Evolutionary conservation across 2,888 invertebrate species (phyloP), one percentile per base, ranked within the genome.

Genomic region (Stenchaetothrips biformis): DNA sequence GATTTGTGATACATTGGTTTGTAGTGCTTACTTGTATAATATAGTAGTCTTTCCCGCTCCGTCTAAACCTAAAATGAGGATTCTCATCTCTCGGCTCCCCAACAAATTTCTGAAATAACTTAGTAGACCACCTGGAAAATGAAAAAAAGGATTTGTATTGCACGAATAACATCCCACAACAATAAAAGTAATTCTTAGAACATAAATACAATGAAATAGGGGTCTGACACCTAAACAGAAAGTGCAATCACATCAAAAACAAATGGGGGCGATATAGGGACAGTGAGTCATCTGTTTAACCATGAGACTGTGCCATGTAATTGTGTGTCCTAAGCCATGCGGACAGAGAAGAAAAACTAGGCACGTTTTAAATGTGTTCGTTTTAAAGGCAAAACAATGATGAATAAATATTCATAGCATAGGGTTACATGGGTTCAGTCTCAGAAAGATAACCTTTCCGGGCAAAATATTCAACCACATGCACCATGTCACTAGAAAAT

Each of bases 11-110:
- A 4, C 37, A 37, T 2, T 37, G 1, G 8, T 25, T 59, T 59
- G 7, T 13, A 74, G 21, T 21, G 79, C 81, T 81, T 80, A 87
- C 88, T 95, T 94, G 88, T 99, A 99, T 83, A 99, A 89, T 88
- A 99, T 99, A 82, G 99, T 99, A 0, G 99, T 99, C 90, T 99
- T 99, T 83, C 99, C 99, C 86, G 99, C 99, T 82, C 98, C 99
- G 88, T 99, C 99, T 84, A 99, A 89, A 7, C 99, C 99, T 81
- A 99, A 90, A 87, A 99, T 99, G 84, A 99, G 89, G 88, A 99
- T 99, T 85, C 99, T 91, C 94, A 99, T 97, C 90, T 99, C 99
- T 85, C 98, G 93, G 83, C 95, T 96, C 78, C 99, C 99, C 86
- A 99, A 91, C 84, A 99, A 90, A 85, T 95, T 95, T 85, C 95